Evolutionary conservation across 2,113 vertebrate genomes (phyloP), one percentile per base, ranked within the genome.

Genomic region (Dendropsophus ebraccatus): DNA sequence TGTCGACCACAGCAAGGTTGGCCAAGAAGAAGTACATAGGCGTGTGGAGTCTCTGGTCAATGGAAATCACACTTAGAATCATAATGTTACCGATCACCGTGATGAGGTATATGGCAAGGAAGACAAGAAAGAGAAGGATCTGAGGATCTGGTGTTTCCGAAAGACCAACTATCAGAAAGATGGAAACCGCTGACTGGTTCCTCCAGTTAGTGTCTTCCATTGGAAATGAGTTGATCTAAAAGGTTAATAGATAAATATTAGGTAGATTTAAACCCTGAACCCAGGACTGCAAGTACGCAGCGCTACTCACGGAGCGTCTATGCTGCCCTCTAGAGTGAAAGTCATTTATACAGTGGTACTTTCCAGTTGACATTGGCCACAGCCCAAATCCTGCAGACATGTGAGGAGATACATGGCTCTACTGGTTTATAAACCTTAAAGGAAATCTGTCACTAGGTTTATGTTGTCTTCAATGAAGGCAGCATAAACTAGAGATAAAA

Each of bases 21-120:
- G 72, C 72, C 19, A 84, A 65, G 56, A 84, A 62, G 72, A 84
- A 84, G 72, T 84, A 84, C 82, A 84, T 84, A 13, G 82, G 82
- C 0, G 82, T 76, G 54, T 84, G 82, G 9, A 84, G 82, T 47
- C 37, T 35, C 30, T 50, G 23, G 54, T 84, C 82, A 21, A 37
- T 49, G 25, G 72, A 76, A 49, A 84, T 84, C 9, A 84, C 52
- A 10, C 37, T 49, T 0, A 84, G 32, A 21, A 84, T 84, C 0
- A 84, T n/a, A 11, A 84, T 30, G n/a, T 84, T 84, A 8, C 82
- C 82, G 14, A 84, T 16, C 37, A 84, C 82, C 1, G 82, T 84
- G 72, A 62, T 62, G 23, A 84, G 35, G 54, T 84, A 84, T n/a
- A 84, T 50, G 52, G 52, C 21, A 16, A 84, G 41, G 50, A 84